Conservation (phyloP, 2,888 invertebrate genomes). For the Cosmia trapezina region DNA sequence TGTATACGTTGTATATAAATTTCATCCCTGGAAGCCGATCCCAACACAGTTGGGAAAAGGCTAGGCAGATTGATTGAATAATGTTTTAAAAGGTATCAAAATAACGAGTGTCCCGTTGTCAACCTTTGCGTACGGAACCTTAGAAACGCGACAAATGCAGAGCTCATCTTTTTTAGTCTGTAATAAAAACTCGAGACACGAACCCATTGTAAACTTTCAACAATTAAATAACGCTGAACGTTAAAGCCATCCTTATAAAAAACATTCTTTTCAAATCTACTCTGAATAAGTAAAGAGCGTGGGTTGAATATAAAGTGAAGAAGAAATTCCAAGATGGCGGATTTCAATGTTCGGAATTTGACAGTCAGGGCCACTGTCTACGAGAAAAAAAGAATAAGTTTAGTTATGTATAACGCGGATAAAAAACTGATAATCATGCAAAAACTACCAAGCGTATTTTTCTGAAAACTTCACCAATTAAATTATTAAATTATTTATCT, state of each 20-base stretch:
- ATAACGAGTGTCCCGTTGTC: background rate
- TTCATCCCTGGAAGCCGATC: too few species aligned
- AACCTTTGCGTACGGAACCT: background rate
- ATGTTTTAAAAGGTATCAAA: too few species aligned
- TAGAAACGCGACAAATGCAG: background rate
- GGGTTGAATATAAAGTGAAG: constrained; percentile 23
- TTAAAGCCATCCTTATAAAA: constrained; percentile 13
- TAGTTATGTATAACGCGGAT: too few species aligned
- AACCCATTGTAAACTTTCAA: constrained; percentile 33
- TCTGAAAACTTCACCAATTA: too few species aligned
- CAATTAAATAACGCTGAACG: constrained; percentile 47
- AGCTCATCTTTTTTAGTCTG: constrained; percentile 26
- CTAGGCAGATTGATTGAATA: too few species aligned
- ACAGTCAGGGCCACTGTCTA: constrained; percentile 11
- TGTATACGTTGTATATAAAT: too few species aligned
- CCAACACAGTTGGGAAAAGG: too few species aligned
- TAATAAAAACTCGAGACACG: constrained; percentile 41
- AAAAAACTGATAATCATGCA: too few species aligned
- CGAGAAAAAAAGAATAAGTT: too few species aligned
- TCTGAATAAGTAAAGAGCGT: constrained; percentile 22
- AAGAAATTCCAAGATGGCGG: constrained; percentile 40
- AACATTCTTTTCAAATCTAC: constrained; percentile 38
- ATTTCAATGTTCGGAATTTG: constrained; percentile 17
- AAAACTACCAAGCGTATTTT: too few species aligned
- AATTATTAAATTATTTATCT: too few species aligned